Conservation (phyloP, 2,113 vertebrate species). For the Oceanites oceanicus region DNA sequence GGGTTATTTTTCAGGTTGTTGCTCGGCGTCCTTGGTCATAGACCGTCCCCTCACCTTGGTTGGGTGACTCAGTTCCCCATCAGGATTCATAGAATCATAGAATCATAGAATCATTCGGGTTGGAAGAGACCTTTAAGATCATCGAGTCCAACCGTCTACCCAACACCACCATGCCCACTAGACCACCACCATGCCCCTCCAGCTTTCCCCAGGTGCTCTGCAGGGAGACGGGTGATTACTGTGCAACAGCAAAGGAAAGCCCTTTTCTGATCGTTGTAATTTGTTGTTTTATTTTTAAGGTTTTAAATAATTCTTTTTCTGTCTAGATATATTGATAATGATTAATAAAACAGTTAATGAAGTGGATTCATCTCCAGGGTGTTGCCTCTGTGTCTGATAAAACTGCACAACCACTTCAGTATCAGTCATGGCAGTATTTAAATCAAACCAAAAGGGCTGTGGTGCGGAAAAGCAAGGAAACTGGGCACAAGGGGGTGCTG, state of each 20-base stretch:
- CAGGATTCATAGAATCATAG: too few relatives aligned
- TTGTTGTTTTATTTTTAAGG: neutral
- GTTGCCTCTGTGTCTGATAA: neutral
- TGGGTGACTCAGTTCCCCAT: neutral
- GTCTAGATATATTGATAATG: neutral
- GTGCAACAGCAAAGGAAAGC: neutral
- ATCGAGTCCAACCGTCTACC: too few relatives aligned
- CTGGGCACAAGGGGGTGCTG: neutral
- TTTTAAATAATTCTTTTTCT: neutral
- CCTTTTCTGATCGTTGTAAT: neutral
- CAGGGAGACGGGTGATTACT: accelerated
- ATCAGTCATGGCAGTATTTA: neutral
- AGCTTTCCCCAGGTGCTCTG: neutral
- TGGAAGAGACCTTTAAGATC: too few relatives aligned
- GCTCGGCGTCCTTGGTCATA: neutral
- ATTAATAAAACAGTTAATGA: neutral
- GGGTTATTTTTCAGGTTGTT: neutral
- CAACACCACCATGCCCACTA: too few relatives aligned
- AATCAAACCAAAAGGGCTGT: neutral
- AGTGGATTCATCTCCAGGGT: neutral
- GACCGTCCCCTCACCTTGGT: neutral
- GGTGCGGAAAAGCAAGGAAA: neutral
- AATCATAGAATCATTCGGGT: too few relatives aligned
- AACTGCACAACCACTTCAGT: neutral
- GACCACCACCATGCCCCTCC: too few relatives aligned